Conservation (phyloP, 1,140 invertebrate genomes). For the Myzus persicae region DNA sequence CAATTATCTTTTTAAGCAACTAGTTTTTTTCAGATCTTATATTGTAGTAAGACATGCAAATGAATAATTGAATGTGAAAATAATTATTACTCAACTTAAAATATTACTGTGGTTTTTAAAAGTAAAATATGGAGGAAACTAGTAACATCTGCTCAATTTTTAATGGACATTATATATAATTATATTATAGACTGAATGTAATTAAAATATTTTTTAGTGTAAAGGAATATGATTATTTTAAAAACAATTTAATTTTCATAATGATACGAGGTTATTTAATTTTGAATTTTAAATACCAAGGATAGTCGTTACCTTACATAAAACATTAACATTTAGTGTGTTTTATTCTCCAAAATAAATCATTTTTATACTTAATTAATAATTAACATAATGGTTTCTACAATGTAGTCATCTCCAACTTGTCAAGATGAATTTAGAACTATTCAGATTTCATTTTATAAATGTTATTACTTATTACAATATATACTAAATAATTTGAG, state of each 20-base stretch:
- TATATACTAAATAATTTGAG: neutral
- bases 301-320: neutral
- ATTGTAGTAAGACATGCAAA: neutral
- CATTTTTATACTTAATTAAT: no score
- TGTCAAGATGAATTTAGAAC: neutral
- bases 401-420: neutral
- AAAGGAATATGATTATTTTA: neutral
- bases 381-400: neutral
- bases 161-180: neutral
- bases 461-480: no score
- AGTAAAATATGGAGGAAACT: neutral
- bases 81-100: neutral
- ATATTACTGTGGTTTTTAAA: neutral
- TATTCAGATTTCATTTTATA: neutral
- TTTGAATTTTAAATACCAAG: neutral
- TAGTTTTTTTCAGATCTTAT: neutral
- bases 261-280: neutral
- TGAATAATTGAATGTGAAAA: neutral
- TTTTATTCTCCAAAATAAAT: neutral
- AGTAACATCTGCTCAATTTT: conserved; percentile 33
- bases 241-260: neutral
- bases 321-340: neutral
- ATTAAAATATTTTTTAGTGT: conserved; percentile 20
- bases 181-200: conserved; percentile 40
- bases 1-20: neutral